phyloP scores from a whole-genome alignment of 2,888 invertebrate species.

The Campoplex capitator region DNA sequence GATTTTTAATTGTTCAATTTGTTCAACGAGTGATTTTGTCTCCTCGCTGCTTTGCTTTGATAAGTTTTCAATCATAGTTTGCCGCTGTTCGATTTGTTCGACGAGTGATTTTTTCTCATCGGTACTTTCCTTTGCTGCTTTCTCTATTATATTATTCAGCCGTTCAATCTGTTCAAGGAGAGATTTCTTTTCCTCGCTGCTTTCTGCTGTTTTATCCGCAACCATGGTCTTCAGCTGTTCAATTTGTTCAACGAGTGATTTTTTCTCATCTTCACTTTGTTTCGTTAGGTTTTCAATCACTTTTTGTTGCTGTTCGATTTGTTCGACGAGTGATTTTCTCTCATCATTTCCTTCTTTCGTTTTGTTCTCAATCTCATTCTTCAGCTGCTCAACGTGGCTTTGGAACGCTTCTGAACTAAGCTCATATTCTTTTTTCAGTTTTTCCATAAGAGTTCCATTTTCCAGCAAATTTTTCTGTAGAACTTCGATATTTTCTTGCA shows the following conservation, averaged over 20 bases:
- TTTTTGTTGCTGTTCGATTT: background rate
- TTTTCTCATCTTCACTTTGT: conserved; percentile 1
- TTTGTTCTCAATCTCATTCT: background rate
- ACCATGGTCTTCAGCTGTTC: background rate
- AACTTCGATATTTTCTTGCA: conserved; percentile 74
- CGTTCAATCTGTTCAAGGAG: background rate
- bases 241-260: background rate
- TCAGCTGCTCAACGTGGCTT: background rate
- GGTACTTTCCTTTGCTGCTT: background rate
- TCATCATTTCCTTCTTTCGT: background rate
- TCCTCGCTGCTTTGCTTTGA: conserved; percentile 1
- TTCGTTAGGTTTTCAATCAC: background rate
- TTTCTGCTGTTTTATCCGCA: background rate
- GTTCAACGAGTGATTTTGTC: background rate
- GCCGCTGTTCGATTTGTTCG: background rate
- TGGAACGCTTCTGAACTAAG: background rate
- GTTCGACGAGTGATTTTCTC: background rate
- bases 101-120: background rate
- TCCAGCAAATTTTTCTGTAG: conserved; percentile 85
- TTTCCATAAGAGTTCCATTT: conserved; percentile 81
- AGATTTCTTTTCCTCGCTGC: background rate
- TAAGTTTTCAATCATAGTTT: background rate
- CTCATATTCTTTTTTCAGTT: background rate
- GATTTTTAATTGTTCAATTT: background rate
- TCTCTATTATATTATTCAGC: background rate